These are phyloP conservation scores for Phylloscopus whistleri DNA, from an alignment of 2,113 vertebrate genomes.

Conservation along the genomic window DNA sequence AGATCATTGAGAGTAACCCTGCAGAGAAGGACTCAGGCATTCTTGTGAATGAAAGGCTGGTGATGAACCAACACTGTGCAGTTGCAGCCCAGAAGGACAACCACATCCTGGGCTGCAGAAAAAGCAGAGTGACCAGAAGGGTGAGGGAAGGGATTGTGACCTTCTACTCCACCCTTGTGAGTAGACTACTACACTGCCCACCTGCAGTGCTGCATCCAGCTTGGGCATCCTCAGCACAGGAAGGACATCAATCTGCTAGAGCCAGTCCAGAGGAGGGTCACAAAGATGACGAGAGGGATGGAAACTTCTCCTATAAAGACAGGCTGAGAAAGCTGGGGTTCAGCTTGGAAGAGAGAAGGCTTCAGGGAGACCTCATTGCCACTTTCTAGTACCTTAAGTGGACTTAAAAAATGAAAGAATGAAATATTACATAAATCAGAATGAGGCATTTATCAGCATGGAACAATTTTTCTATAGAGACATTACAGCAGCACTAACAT, in stretches of 20 bases:
- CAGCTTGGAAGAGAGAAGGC: neutral
- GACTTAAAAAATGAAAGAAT: neutral
- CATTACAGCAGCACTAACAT: neutral
- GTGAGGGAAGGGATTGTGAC: neutral
- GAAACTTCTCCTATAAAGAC: neutral
- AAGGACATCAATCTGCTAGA: neutral
- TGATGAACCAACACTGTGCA: neutral
- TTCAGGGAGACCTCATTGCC: neutral
- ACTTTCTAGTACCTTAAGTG: neutral
- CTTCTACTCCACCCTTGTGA: neutral
- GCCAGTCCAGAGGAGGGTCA: neutral
- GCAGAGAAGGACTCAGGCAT: rapidly evolving
- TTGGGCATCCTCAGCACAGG: neutral
- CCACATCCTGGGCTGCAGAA: neutral
- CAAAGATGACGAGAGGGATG: neutral
- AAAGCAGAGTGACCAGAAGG: neutral
- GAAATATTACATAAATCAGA: neutral
- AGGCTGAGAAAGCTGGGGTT: neutral
- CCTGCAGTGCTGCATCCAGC: neutral
- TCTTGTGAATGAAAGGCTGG: rapidly evolving
- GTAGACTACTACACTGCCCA: too few species aligned
- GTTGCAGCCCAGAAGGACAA: neutral
- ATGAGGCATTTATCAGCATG: neutral
- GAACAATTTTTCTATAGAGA: neutral
- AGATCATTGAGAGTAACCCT: neutral